A percentile compares a stretch with the other conserved stretches of the same genome.
These are phyloP conservation scores for Coregonus ussuriensis DNA, from an alignment of 2,797 vertebrate genomes.

Conservation along the genomic window DNA sequence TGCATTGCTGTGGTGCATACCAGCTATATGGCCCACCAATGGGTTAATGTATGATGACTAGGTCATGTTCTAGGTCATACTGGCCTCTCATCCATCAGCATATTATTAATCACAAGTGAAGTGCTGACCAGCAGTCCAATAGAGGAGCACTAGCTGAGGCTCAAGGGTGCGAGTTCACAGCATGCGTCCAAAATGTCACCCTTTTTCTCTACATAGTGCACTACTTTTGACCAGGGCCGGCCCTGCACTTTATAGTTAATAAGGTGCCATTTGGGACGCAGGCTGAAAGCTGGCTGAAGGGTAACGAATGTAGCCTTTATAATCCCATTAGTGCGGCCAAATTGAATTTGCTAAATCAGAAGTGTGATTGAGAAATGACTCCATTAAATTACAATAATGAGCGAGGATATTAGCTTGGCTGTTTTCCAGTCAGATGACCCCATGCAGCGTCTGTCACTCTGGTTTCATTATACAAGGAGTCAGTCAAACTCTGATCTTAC, in stretches of 20 bases:
- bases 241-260: not conserved
- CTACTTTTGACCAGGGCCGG: too few relatives aligned
- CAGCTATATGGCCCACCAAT: not conserved
- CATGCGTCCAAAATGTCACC: not conserved
- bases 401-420: not conserved
- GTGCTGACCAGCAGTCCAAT: too few relatives aligned
- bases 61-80: not conserved
- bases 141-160: too few relatives aligned
- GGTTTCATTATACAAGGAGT: not conserved
- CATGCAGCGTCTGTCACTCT: not conserved
- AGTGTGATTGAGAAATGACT: not conserved
- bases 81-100: not conserved
- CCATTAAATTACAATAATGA: not conserved
- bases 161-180: not conserved
- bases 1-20: not conserved
- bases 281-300: not conserved
- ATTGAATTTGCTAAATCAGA: not conserved
- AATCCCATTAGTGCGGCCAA: not conserved
- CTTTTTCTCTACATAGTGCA: too few relatives aligned
- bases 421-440: not conserved
- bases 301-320: not conserved
- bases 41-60: not conserved
- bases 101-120: not conserved
- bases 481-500: not conserved
- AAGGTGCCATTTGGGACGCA: not conserved